These are phyloP conservation scores for Anisognathus igniventris DNA, from an alignment of 2,797 vertebrate genomes.

Conservation along the genomic window DNA sequence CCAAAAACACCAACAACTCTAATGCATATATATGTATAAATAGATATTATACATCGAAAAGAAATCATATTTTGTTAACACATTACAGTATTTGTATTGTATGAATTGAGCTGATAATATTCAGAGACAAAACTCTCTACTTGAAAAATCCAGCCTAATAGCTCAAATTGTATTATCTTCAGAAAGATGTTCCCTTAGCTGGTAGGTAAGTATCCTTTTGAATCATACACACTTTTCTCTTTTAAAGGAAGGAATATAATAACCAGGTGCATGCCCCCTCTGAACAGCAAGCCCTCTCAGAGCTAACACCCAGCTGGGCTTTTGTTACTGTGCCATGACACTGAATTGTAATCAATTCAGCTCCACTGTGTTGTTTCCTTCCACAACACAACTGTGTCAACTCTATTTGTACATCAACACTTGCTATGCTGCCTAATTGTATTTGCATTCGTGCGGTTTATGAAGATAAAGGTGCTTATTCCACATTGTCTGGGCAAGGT, in stretches of 20 bases:
- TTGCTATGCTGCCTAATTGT: background rate
- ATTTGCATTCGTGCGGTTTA: rapidly evolving
- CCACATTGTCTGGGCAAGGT: background rate
- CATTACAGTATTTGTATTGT: background rate
- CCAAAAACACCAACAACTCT: background rate
- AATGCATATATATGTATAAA: background rate
- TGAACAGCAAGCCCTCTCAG: background rate
- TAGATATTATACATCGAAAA: background rate
- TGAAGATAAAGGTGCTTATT: background rate
- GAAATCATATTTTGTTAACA: background rate
- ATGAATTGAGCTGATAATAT: background rate
- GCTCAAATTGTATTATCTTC: background rate
- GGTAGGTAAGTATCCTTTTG: background rate
- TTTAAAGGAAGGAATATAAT: background rate
- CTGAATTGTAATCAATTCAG: background rate
- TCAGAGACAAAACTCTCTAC: background rate
- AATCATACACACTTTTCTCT: background rate
- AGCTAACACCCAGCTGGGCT: background rate
- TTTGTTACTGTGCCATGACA: background rate
- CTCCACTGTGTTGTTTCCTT: conserved; percentile 7
- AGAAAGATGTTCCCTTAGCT: background rate
- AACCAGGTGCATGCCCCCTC: background rate
- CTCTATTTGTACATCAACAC: conserved; percentile 9
- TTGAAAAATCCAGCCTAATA: background rate
- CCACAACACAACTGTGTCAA: conserved; percentile 10